Percentiles rank a stretch among this genome's conserved stretches.
Evolutionary conservation across 1,140 invertebrate species (phyloP).

Genomic region (Macrobrachium nipponense): DNA sequence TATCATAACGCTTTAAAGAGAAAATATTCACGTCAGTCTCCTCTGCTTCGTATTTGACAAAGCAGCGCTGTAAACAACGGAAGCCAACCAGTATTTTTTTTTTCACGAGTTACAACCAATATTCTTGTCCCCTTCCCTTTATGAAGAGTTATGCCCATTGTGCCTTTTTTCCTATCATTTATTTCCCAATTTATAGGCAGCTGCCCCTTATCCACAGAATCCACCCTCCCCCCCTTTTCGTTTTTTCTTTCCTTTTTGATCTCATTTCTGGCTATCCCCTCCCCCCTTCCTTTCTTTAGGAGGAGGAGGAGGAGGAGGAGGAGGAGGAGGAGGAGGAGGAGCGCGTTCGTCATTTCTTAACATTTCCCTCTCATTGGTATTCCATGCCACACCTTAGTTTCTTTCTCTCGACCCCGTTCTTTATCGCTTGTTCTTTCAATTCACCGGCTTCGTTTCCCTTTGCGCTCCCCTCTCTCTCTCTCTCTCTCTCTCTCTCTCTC

Average conservation of each 20-base stretch:
- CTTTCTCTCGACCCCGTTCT: background rate
- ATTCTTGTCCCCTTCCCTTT: background rate
- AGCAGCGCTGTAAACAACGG: no score
- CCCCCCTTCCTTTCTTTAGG: no score
- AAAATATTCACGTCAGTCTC: no score
- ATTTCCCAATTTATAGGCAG: background rate
- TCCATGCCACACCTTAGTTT: background rate
- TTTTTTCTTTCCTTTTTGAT: background rate
- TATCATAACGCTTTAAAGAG: no score
- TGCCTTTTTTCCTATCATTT: background rate
- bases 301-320: no score
- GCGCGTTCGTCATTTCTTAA: background rate
- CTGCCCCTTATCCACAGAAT: background rate
- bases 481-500: constrained; percentile 4
- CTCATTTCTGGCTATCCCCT: background rate
- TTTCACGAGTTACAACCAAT: no score
- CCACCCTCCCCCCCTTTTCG: background rate
- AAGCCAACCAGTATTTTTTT: no score
- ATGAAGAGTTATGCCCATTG: background rate
- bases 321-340: no score
- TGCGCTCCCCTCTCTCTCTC: constrained; percentile 3
- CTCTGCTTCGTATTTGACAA: no score
- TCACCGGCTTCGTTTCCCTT: background rate
- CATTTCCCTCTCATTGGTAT: background rate
- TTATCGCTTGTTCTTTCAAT: background rate